Percentiles rank a stretch among this genome's conserved stretches.
These are phyloP conservation scores for Neotoma lepida DNA, from an alignment of 2,113 vertebrate species.

Conservation along the genomic window DNA sequence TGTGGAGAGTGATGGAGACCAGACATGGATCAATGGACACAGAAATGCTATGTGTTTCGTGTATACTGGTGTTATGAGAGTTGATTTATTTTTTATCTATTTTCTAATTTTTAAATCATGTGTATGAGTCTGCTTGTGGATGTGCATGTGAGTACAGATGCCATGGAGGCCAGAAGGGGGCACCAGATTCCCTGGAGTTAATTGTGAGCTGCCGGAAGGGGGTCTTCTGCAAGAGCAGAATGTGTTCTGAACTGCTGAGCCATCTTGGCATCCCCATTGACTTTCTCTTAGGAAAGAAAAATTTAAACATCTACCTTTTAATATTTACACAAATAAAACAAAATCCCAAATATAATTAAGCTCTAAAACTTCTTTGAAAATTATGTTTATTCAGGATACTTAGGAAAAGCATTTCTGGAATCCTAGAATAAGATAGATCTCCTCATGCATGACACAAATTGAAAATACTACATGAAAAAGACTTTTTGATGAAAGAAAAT, in stretches of 20 bases:
- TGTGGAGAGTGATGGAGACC: not conserved
- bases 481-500: conserved; percentile 48
- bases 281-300: not conserved
- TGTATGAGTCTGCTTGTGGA: not conserved
- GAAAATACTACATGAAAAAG: not conserved
- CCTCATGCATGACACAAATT: not conserved
- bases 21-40: not conserved
- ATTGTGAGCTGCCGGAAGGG: not conserved
- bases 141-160: too few relatives aligned
- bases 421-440: not conserved
- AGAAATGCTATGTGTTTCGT: not conserved
- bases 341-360: not conserved
- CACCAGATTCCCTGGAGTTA: too few relatives aligned
- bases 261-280: not conserved
- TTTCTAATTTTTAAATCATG: not conserved
- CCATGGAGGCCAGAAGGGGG: not conserved
- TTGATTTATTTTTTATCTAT: not conserved
- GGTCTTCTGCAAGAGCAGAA: not conserved
- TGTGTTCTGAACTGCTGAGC: not conserved
- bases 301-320: not conserved
- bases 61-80: not conserved
- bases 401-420: not conserved
- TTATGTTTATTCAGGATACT: not conserved
- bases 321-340: conserved; percentile 7
- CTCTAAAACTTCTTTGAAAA: not conserved